Percentiles rank a stretch among this genome's conserved stretches.
phyloP scores from a whole-genome alignment of 1,140 invertebrate genomes.

The Trinorchestia longiramus region DNA sequence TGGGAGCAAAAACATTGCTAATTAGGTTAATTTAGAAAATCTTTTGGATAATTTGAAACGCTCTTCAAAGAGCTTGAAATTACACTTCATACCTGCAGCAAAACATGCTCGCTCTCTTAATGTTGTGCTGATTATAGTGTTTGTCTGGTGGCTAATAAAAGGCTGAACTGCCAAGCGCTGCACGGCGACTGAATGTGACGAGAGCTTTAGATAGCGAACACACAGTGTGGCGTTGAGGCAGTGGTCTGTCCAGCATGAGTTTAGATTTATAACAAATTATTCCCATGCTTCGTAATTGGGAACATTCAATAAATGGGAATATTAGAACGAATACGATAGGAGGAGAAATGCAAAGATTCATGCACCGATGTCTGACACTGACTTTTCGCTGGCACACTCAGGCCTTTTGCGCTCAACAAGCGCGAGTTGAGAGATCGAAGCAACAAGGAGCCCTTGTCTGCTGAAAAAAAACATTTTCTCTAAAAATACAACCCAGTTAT shows the following conservation, averaged over 20 bases:
- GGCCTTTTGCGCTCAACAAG: background rate
- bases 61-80: background rate
- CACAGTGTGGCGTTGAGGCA: background rate
- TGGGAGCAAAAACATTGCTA: no score
- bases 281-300: background rate
- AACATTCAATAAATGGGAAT: background rate
- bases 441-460: background rate
- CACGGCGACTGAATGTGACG: background rate
- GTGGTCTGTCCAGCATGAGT: background rate
- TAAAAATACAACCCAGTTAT: background rate
- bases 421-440: background rate
- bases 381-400: background rate
- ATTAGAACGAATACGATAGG: background rate
- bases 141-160: background rate
- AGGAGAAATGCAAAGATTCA: background rate
- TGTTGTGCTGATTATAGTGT: background rate
- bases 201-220: background rate
- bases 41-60: no score
- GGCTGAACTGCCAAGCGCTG: background rate
- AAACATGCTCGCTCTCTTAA: background rate
- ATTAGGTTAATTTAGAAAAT: no score
- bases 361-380: background rate
- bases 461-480: background rate
- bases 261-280: background rate
- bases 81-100: background rate